A percentile compares a stretch with the other conserved stretches of the same genome.
Evolutionary conservation across 2,797 vertebrate species (phyloP).

Genomic region (Melopsittacus undulatus): DNA sequence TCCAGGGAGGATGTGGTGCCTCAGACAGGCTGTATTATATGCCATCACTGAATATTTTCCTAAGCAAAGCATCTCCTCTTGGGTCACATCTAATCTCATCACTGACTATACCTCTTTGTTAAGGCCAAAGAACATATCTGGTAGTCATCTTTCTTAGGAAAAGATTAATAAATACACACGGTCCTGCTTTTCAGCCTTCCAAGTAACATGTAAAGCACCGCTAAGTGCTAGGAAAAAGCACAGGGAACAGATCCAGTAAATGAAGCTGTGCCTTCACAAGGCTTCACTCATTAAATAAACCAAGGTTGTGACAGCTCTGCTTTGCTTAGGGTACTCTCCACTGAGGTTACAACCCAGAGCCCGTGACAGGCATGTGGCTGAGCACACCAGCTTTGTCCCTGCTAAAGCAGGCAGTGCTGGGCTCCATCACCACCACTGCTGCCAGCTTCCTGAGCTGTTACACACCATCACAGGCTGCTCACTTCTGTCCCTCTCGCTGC

Average conservation of each 20-base stretch:
- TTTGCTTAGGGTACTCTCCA: not conserved
- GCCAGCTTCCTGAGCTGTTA: not conserved
- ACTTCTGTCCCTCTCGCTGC: not conserved
- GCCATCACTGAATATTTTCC: not conserved
- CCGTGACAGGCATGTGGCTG: fast-evolving
- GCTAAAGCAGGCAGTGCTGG: fast-evolving
- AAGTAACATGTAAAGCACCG: not conserved
- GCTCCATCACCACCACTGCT: fast-evolving
- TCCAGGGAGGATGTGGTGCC: conserved; percentile 50
- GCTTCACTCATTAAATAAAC: conserved; percentile 22
- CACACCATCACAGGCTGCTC: fast-evolving
- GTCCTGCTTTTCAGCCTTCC: conserved; percentile 20
- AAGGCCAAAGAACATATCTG: conserved; percentile 63
- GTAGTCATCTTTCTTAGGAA: conserved; percentile 53
- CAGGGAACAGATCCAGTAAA: conserved; percentile 19
- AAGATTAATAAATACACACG: conserved; percentile 51
- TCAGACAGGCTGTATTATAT: conserved; percentile 44
- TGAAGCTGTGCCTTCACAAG: not conserved
- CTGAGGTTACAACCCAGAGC: not conserved
- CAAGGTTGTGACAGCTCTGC: not conserved
- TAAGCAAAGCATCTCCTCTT: conserved; percentile 47
- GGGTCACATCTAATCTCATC: conserved; percentile 64
- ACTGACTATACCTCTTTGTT: conserved; percentile 61
- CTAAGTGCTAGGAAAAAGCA: not conserved
- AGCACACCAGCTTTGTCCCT: not conserved